A percentile compares a stretch with the other conserved stretches of the same genome.
phyloP scores from a whole-genome alignment of 2,113 vertebrate species.

The Gobio gobio region DNA sequence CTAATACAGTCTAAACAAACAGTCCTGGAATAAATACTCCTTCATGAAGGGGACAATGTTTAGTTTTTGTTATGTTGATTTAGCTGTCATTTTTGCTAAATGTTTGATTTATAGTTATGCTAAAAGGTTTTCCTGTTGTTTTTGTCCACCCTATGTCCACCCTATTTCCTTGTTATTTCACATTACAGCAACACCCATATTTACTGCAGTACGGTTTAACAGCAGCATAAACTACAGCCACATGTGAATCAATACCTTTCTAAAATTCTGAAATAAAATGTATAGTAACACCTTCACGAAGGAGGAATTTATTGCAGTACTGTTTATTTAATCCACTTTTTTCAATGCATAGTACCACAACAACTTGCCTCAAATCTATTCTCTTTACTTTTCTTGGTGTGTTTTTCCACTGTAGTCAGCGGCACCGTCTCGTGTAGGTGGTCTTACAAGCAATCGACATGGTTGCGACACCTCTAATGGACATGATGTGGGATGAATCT shows the following conservation, averaged over 20 bases:
- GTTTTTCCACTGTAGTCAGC: too few species aligned
- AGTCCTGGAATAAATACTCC: too few species aligned
- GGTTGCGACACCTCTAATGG: too few species aligned
- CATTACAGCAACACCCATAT: not conserved
- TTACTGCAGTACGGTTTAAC: not conserved
- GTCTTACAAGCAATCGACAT: too few species aligned
- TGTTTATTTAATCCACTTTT: not conserved
- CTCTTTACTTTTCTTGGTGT: too few species aligned
- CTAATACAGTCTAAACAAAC: not conserved
- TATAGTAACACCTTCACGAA: not conserved
- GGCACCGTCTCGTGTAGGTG: too few species aligned
- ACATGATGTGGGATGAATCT: too few species aligned
- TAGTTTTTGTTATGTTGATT: not conserved
- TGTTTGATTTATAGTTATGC: not conserved
- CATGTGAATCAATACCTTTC: not conserved
- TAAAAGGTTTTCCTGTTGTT: not conserved
- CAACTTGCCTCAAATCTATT: too few species aligned
- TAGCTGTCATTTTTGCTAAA: not conserved
- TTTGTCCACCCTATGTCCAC: constrained; percentile 10
- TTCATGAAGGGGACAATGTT: not conserved
- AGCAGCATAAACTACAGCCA: not conserved
- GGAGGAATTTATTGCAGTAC: not conserved
- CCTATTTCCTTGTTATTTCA: not conserved
- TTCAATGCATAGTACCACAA: too few species aligned
- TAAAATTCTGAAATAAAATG: not conserved